Evolutionary conservation across 2,797 vertebrate genomes (phyloP).

Genomic region (Clarias platycephalus): DNA sequence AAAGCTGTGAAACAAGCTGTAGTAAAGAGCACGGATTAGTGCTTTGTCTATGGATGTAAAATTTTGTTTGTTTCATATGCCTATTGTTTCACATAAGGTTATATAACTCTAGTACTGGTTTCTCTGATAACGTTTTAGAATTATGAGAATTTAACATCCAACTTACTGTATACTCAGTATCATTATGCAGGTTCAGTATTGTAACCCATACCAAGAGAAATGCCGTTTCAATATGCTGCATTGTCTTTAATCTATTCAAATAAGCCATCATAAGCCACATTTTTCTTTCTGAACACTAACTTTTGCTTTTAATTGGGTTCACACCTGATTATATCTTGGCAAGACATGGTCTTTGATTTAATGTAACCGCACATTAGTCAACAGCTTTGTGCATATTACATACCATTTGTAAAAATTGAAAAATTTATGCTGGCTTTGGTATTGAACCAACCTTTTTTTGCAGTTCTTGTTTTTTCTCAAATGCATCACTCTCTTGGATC

Average conservation of each 20-base stretch:
- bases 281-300: neutral
- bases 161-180: too few relatives aligned
- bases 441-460: conserved; percentile 69
- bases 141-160: too few relatives aligned
- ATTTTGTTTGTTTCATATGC: neutral
- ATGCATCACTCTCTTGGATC: conserved; percentile 37
- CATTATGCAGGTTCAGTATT: neutral
- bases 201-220: neutral
- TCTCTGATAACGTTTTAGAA: neutral
- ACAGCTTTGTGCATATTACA: neutral
- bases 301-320: neutral
- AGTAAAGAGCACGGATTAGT: neutral
- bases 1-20: neutral
- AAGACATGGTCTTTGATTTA: neutral
- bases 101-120: neutral
- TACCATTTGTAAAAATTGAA: neutral
- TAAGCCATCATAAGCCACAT: neutral
- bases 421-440: neutral
- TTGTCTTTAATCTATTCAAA: neutral
- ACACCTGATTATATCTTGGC: neutral
- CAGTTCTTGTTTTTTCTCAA: conserved; percentile 66
- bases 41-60: neutral
- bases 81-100: neutral
- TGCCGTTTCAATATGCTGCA: neutral
- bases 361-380: neutral